Base-by-base conservation (phyloP, 2,113 vertebrate genomes). In the Athene cunicularia region DNA sequence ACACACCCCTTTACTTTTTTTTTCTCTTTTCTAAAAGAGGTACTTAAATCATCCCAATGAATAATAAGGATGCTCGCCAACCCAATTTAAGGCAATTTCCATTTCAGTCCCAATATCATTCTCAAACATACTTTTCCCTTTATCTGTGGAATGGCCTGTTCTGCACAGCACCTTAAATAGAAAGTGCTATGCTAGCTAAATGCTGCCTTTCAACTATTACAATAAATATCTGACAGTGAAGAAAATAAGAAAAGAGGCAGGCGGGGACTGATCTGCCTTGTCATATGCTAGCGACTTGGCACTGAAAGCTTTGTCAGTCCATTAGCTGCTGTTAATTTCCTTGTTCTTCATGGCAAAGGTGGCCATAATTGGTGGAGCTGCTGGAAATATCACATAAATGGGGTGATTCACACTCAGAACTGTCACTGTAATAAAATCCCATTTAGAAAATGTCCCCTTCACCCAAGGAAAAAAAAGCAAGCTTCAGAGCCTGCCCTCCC, bases 281-380 rank as follows among this genome's bases (percentile, higher is more conserved):
- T 96, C 93, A 75, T 93, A 80, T 14, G n/a, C 60, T 67, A 68
- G n/a, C 9, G 4, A 63, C 87, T 97, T 88, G 96, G 90, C 91
- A 70, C 33, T 80, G 68, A 86, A 49, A 88, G 72, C 66, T 87
- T 13, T 93, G 76, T 86, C 96, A 94, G 91, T 93, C 89, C 92
- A 96, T 97, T 95, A 97, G 88, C 77, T 91, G 88, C 81, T 96
- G 93, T 91, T 98, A 97, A 97, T 97, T 97, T 97, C 89, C 93
- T 80, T 94, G 76, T 89, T 97, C 95, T 95, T 95, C 21, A 19
- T 88, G 88, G 91, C 45, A 86, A 96, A 97, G 91, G 95, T 90
- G 86, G 53, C 56, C 76, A 49, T 91, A 95, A 97, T 94, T 91
- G 86, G 80, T 90, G 68, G 84, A 75, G 88, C 81, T 86, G 87